Base-by-base conservation (phyloP, 2,797 vertebrate species). In the Pogonophryne albipinna region DNA sequence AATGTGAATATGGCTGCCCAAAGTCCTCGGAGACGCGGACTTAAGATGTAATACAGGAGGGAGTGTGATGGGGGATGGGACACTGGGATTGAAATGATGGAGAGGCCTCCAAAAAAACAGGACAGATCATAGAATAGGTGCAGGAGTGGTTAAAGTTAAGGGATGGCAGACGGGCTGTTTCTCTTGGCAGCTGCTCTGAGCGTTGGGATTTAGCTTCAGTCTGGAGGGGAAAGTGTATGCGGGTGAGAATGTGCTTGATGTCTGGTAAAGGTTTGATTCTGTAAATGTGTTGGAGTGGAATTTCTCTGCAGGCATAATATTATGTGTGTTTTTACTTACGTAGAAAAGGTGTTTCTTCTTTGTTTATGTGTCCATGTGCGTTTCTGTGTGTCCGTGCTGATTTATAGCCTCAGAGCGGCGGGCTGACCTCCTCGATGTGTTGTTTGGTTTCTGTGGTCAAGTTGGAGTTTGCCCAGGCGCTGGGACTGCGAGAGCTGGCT, bases 91-190 rank as follows among this genome's bases (percentile, higher is more conserved):
- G 23, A 57, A 46, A 44, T 27, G 44, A 52, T 38, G 62, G 47
- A 45, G 52, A 55, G 66, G 65, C 20, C 38, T 50, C 58, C 44
- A 74, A 44, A 65, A 45, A 60, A 65, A 51, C 57, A 56, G 63
- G 78, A 47, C 34, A 65, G 42, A 3, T 19, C 57, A 57, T 42
- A 1, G 20, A n/a, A 44, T 61, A 74, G 76, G 74, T 66, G 71
- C 79, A 63, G 66, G 60, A 69, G 79, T 66, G 66, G 70, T 82
- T 76, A 65, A 73, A 71, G 80, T 78, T 87, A 85, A 84, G 68
- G 79, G 71, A 84, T 83, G 80, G 87, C 83, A 83, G 87, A 87
- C 88, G 41, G 78, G 71, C 62, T 93, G 93, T 95, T 94, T 83
- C 76, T 92, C 81, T 94, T 94, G 93, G 93, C 92, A 66, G 62